phyloP scores from a whole-genome alignment of 2,797 vertebrate species.

The Ibycter americanus region DNA sequence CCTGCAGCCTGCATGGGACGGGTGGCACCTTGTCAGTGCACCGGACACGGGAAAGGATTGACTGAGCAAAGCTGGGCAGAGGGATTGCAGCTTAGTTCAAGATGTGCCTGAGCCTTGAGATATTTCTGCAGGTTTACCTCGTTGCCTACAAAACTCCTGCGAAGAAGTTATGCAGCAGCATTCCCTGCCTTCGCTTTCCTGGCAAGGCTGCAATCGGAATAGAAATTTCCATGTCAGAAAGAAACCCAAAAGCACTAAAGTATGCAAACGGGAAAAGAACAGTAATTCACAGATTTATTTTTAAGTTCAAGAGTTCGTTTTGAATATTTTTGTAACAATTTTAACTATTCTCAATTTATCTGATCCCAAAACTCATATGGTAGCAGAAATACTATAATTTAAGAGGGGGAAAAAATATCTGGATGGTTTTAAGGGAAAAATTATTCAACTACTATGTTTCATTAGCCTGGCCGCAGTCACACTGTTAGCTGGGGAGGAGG shows the following conservation, averaged over 20 bases:
- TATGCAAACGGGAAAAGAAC: neutral
- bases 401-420: neutral
- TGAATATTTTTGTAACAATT: neutral
- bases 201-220: neutral
- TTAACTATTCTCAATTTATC: neutral
- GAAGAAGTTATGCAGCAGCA: neutral
- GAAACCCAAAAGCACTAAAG: neutral
- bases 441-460: neutral
- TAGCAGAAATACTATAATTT: neutral
- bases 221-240: conserved; percentile 3
- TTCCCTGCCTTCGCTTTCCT: neutral
- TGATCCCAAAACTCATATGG: neutral
- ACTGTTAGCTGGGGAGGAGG: neutral
- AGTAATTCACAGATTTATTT: neutral
- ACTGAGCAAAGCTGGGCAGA: neutral
- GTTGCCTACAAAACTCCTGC: neutral
- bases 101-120: neutral
- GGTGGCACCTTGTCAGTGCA: neutral
- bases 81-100: neutral
- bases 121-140: neutral
- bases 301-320: neutral
- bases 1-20: neutral
- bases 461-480: neutral
- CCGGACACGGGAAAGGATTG: neutral
- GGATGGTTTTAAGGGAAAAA: neutral